Conservation (phyloP, 2,888 invertebrate species). For the Hecatera dysodea region DNA sequence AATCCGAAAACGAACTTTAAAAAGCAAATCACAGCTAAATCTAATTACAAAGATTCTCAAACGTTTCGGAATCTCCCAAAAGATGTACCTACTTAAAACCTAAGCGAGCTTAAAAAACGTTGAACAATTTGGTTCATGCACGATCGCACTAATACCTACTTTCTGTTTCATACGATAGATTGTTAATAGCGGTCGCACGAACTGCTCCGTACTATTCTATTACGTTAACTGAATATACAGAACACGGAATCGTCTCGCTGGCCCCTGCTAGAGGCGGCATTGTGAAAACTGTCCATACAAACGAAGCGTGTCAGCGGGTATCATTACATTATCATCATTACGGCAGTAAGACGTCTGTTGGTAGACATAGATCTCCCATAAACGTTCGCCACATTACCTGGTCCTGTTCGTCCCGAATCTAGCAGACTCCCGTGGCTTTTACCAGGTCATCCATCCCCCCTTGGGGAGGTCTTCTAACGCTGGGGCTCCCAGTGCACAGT, state of each 20-base stretch:
- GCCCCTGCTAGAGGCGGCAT: background rate
- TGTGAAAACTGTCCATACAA: too few species aligned
- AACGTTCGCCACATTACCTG: too few species aligned
- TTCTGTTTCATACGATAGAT: conserved; percentile 62
- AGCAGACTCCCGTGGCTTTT: too few species aligned
- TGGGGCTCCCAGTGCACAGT: too few species aligned
- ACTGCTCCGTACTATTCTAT: conserved; percentile 54
- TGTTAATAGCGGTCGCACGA: conserved; percentile 65
- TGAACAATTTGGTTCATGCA: conserved; percentile 65
- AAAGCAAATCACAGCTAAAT: conserved; percentile 27
- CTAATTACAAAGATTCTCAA: conserved; percentile 27
- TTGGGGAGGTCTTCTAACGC: too few species aligned
- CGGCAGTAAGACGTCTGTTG: too few species aligned
- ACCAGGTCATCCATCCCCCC: too few species aligned
- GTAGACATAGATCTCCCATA: too few species aligned
- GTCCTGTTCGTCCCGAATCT: too few species aligned
- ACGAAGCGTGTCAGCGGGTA: too few species aligned
- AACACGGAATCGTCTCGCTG: background rate
- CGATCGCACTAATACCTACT: conserved; percentile 56
- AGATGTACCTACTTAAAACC: conserved; percentile 26
- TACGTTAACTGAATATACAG: conserved; percentile 61
- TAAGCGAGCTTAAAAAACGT: conserved; percentile 46
- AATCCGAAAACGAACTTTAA: background rate
- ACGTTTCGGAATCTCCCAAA: conserved; percentile 23
- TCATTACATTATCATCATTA: too few species aligned